These are phyloP conservation scores for Acanthosepion esculentum DNA, from an alignment of 2,888 invertebrate genomes.

Conservation along the genomic window DNA sequence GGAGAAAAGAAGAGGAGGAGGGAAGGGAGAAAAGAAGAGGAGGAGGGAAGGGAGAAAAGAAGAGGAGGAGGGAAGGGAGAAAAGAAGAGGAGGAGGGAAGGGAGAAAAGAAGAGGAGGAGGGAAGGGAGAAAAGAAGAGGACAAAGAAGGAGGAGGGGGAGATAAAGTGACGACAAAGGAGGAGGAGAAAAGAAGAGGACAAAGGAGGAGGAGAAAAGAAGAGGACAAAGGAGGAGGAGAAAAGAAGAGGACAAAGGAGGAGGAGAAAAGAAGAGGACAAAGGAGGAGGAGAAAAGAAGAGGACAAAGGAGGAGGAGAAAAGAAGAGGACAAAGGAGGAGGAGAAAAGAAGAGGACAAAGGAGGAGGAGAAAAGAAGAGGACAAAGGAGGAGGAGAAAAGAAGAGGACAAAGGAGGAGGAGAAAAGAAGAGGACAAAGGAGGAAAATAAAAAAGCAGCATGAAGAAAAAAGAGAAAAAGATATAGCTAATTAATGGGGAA, in stretches of 20 bases:
- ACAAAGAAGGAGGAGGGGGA: neutral
- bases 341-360: neutral
- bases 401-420: too few species aligned
- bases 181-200: neutral
- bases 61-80: too few species aligned
- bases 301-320: neutral
- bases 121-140: neutral
- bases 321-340: neutral
- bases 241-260: neutral
- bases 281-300: too few species aligned
- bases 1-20: too few species aligned
- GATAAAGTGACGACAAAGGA: neutral
- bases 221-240: neutral
- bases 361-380: too few species aligned
- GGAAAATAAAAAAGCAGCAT: neutral
- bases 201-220: neutral
- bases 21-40: too few species aligned
- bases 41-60: neutral
- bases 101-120: neutral
- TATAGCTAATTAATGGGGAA: neutral
- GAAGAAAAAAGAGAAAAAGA: neutral
- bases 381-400: neutral
- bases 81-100: accelerated
- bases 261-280: too few species aligned
- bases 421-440: neutral